Conservation (phyloP, 2,113 vertebrate species). For the Gymnarchus niloticus region DNA sequence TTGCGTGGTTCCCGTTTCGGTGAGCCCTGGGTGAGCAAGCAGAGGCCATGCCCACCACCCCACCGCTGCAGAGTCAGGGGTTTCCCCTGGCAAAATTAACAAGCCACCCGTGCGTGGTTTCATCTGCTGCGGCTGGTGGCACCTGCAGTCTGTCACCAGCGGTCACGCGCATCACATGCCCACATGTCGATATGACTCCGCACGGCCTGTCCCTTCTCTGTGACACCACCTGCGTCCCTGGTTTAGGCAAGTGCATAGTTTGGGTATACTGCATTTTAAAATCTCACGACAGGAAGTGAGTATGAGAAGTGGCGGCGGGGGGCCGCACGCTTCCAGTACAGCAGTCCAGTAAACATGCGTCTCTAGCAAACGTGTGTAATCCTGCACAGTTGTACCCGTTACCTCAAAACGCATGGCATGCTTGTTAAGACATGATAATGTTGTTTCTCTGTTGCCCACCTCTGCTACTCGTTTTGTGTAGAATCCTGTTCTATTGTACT, state of each 20-base stretch:
- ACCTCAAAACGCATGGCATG: not conserved
- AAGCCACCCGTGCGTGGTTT: not conserved
- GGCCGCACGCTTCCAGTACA: not conserved
- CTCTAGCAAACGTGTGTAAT: not conserved
- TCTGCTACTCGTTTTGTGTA: not conserved
- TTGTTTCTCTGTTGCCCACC: not conserved
- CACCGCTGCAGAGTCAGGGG: not conserved
- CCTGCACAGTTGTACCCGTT: not conserved
- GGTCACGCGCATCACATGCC: not conserved
- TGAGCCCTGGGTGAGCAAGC: not conserved
- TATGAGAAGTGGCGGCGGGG: not conserved
- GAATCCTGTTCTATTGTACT: no score
- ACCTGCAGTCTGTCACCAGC: not conserved
- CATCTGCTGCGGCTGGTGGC: not conserved
- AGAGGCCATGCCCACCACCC: not conserved
- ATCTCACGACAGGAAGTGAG: no score
- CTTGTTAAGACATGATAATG: not conserved
- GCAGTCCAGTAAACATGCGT: not conserved
- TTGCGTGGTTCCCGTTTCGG: not conserved
- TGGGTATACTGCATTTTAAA: no score
- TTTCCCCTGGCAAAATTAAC: not conserved
- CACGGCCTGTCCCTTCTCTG: no score
- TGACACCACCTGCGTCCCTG: no score
- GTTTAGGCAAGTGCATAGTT: no score
- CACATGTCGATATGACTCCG: no score